phyloP scores from a whole-genome alignment of 2,888 invertebrate species.

The Yponomeuta malinellus region DNA sequence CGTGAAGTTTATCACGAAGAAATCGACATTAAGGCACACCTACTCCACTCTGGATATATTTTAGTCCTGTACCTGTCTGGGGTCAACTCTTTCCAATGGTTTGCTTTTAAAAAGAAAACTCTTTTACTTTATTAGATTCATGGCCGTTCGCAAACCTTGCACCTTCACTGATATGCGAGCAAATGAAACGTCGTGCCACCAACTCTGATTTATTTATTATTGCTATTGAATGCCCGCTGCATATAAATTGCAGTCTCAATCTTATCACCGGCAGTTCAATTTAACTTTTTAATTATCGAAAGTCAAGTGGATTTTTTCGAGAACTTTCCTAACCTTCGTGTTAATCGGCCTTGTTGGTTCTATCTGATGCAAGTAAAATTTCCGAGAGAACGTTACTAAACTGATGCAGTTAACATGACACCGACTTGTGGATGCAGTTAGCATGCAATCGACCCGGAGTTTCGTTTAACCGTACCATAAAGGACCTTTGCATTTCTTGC shows the following conservation, averaged over 20 bases:
- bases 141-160: slow-evolving; percentile 11
- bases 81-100: neutral
- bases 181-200: slow-evolving; percentile 7
- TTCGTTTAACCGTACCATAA: neutral
- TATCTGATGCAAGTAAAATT: slow-evolving; percentile 22
- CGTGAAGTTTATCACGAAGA: slow-evolving; percentile 1
- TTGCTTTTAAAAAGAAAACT: neutral
- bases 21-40: neutral
- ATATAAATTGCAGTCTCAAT: slow-evolving; percentile 11
- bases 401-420: neutral
- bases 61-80: neutral
- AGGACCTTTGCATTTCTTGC: neutral
- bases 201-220: slow-evolving; percentile 9
- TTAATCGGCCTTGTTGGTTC: slow-evolving; percentile 39
- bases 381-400: neutral
- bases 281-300: slow-evolving; percentile 12
- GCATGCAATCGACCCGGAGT: no score
- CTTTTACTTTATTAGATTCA: slow-evolving; percentile 7
- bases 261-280: slow-evolving; percentile 9
- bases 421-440: neutral
- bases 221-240: neutral
- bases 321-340: slow-evolving; percentile 46
- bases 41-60: neutral
- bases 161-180: slow-evolving; percentile 9
- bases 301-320: slow-evolving; percentile 17